phyloP scores from a whole-genome alignment of 2,113 vertebrate species.

The Chauna torquata region DNA sequence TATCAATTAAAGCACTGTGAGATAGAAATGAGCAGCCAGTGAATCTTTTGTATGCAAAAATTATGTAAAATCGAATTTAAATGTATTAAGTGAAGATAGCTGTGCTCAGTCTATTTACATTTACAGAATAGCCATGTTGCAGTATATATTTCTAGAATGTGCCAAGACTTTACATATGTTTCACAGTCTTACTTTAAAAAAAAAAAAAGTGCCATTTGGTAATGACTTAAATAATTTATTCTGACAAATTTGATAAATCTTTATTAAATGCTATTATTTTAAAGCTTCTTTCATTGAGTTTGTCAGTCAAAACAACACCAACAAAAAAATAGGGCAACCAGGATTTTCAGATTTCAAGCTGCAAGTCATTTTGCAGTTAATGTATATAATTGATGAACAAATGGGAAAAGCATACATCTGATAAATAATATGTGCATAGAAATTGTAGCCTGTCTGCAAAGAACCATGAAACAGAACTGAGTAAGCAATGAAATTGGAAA shows the following conservation, averaged over 20 bases:
- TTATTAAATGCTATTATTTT: not conserved
- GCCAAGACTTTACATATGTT: not conserved
- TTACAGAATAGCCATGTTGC: not conserved
- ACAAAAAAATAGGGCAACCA: not conserved
- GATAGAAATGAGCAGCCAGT: not conserved
- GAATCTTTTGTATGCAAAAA: not conserved
- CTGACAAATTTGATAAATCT: not conserved
- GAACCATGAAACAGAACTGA: not conserved
- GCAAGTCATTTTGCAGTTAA: constrained; percentile 14
- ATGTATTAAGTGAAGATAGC: not conserved
- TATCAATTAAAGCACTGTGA: not conserved
- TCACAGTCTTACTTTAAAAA: not conserved
- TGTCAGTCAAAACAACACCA: not conserved
- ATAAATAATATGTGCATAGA: not conserved
- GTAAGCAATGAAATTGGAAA: not conserved
- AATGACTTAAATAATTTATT: not conserved
- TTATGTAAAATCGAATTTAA: not conserved
- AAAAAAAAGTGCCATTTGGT: not conserved
- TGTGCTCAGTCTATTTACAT: not conserved
- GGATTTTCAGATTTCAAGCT: not conserved
- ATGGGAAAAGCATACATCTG: not conserved
- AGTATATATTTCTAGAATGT: not conserved
- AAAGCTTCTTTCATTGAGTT: not conserved
- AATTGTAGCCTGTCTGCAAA: not conserved
- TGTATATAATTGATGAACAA: not conserved